Base-by-base conservation (phyloP, 2,888 invertebrate genomes). In the Microplitis manilae region DNA sequence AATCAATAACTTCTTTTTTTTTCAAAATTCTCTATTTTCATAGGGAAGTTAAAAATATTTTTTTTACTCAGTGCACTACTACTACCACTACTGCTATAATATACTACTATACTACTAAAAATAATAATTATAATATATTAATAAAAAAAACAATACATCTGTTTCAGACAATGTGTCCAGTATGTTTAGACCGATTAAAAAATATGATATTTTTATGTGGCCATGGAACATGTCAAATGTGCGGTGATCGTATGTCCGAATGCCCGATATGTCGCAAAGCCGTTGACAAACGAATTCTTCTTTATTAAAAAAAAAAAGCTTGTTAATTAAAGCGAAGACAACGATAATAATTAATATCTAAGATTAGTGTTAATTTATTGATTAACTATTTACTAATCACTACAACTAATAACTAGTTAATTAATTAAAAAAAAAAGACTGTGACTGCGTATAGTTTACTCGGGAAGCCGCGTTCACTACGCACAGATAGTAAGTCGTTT, bases 131-230 rank as follows among this genome's bases (percentile, higher is more conserved):
- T 30, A 30, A 30, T 30, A 30, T 4, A 30, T 9, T 13, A 50
- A 50, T 50, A 30, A 30, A 30, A 30, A 30, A 30, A 30, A 4
- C 0, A 30, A 30, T 30, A 30, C 30, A 50, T 50, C 13, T 81
- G 82, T 93, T 92, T 4, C 93, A 98, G 97, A 98, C 98, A 1
- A 97, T 98, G 96, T 99, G 98, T 88, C 98, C 98, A 5, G 98
- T 99, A 81, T 99, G 98, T 91, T 93, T 99, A 92, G 98, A 99
- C 91, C 95, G 98, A 50, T 92, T 98, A 86, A 98, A 98, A 92
- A 98, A 99, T 91, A 98, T 99, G 98, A 98, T 98, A 85, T 98
- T 98, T 92, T 93, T 98, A 67, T 98, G 98, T 90, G 98, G 98
- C 6, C 98, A 99, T 90, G 98, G 98, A 83, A 96, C 98, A 81